phyloP scores from a whole-genome alignment of 2,113 vertebrate species.

The Mesoclemmys tuberculata region DNA sequence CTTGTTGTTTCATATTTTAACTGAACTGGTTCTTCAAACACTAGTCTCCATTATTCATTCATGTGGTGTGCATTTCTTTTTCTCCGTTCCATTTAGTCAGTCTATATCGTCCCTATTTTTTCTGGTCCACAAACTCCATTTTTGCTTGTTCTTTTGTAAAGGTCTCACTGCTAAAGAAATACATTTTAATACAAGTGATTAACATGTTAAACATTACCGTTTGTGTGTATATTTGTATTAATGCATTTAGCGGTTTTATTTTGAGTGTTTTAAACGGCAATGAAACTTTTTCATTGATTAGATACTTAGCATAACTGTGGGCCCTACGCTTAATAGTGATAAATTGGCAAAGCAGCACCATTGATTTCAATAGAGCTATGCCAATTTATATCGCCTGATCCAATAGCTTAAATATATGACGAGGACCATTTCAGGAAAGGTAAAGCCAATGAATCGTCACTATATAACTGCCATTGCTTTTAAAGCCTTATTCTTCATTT shows the following conservation, averaged over 20 bases:
- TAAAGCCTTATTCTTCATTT: not conserved
- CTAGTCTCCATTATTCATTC: not conserved
- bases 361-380: not conserved
- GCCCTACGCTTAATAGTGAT: not conserved
- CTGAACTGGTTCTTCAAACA: not conserved
- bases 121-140: not conserved
- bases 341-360: not conserved
- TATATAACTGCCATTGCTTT: accelerated
- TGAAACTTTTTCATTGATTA: not conserved
- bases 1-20: not conserved
- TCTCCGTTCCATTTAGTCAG: not conserved
- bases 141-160: not conserved
- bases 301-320: too few species aligned
- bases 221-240: not conserved
- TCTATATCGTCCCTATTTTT: not conserved
- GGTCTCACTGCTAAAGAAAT: not conserved
- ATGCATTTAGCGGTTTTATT: not conserved
- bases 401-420: not conserved
- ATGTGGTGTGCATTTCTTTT: not conserved
- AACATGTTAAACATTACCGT: not conserved
- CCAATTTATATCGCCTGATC: not conserved
- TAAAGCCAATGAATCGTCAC: not conserved
- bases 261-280: not conserved
- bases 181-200: not conserved
- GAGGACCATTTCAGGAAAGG: not conserved